phyloP scores from a whole-genome alignment of 2,797 vertebrate species.

The Enteromius unitaeniatus region DNA sequence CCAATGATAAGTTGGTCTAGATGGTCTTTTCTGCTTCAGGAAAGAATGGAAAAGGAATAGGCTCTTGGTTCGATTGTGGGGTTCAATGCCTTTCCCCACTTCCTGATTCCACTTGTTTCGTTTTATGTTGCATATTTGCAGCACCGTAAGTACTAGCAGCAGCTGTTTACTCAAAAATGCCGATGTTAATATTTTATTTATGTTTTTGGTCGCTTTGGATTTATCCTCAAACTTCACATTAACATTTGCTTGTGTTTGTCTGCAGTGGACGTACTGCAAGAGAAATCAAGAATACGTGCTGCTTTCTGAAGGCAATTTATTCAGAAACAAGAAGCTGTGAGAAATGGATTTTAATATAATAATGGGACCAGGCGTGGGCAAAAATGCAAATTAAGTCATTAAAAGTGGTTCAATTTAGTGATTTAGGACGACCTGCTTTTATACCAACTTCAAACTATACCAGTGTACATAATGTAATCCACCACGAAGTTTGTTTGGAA shows the following conservation, averaged over 20 bases:
- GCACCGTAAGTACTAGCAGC: neutral
- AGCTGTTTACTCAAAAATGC: conserved; percentile 6
- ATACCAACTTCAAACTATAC: neutral
- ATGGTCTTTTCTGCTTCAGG: conserved; percentile 11
- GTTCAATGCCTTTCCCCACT: neutral
- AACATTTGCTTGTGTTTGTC: neutral
- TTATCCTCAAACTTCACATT: conserved; percentile 9
- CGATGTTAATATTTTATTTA: conserved; percentile 27
- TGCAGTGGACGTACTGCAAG: neutral
- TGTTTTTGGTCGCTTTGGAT: conserved; percentile 9
- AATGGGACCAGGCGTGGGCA: neutral
- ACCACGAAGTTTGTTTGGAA: neutral
- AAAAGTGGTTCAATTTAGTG: neutral
- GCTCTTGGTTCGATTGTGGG: neutral
- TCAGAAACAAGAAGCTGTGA: conserved; percentile 1
- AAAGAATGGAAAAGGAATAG: neutral
- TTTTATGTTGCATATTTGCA: neutral
- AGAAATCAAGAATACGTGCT: neutral
- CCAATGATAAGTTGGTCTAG: conserved; percentile 18
- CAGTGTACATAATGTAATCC: neutral
- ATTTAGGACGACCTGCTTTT: neutral
- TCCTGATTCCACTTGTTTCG: neutral
- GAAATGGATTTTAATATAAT: neutral
- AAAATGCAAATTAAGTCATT: neutral
- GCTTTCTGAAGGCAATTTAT: conserved; percentile 18